Conservation (phyloP, 2,888 invertebrate genomes). For the Aethes cnicana region DNA sequence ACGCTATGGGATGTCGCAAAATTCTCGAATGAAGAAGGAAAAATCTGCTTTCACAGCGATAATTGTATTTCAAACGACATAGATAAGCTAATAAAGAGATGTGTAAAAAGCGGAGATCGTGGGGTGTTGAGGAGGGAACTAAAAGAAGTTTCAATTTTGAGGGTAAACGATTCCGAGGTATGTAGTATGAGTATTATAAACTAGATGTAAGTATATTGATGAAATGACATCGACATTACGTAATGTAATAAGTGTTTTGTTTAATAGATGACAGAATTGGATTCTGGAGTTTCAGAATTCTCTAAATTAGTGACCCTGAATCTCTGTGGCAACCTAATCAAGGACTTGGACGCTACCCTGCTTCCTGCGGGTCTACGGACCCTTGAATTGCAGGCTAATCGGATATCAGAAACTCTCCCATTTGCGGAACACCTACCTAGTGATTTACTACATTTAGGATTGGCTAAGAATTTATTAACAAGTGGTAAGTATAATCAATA, state of each 20-base stretch:
- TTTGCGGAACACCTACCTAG: conserved; percentile 61
- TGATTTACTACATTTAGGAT: conserved; percentile 73
- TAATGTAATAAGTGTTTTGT: conserved; percentile 3
- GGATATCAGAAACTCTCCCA: conserved; percentile 54
- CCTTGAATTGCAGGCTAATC: conserved; percentile 78
- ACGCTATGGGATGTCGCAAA: conserved; percentile 66
- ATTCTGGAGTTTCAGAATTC: conserved; percentile 59
- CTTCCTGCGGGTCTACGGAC: conserved; percentile 65
- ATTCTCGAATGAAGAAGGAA: conserved; percentile 59
- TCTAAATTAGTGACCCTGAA: conserved; percentile 65
- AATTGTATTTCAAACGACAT: conserved; percentile 64
- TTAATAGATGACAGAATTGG: conserved; percentile 75
- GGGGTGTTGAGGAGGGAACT: conserved; percentile 51
- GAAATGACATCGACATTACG: conserved; percentile 2
- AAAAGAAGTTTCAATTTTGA: conserved; percentile 50
- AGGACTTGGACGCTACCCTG: conserved; percentile 51
- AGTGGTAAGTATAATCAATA: conserved; percentile 44
- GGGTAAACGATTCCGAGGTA: conserved; percentile 62
- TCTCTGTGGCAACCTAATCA: conserved; percentile 67
- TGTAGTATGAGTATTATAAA: too few relatives aligned
- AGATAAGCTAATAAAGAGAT: conserved; percentile 52
- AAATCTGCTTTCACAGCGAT: conserved; percentile 55
- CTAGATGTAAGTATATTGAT: not conserved
- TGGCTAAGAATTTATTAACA: conserved; percentile 72
- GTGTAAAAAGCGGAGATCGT: conserved; percentile 50